These are phyloP conservation scores for Triplophysa dalaica DNA, from an alignment of 2,113 vertebrate species.

Conservation along the genomic window DNA sequence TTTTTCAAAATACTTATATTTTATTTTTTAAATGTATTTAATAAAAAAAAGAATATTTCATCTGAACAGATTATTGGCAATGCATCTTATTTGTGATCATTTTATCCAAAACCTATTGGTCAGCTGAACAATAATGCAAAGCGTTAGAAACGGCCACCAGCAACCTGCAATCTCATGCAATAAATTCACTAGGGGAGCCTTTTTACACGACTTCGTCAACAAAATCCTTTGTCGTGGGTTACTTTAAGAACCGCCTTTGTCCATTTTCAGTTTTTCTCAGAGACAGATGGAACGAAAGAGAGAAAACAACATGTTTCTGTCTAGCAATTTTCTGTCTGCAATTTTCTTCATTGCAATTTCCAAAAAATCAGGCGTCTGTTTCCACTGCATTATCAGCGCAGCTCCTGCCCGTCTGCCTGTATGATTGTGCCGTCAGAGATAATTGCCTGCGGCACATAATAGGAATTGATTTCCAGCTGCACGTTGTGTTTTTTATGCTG, in stretches of 20 bases:
- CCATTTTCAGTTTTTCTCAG: slow-evolving; percentile 25
- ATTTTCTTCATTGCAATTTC: background rate
- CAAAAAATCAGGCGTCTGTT: slow-evolving; percentile 1
- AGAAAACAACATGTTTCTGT: background rate
- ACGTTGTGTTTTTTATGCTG: background rate
- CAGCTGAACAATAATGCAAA: background rate
- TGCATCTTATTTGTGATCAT: background rate
- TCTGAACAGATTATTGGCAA: background rate
- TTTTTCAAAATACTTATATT: background rate
- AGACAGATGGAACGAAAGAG: background rate
- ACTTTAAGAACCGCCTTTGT: slow-evolving; percentile 21
- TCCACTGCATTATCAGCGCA: background rate
- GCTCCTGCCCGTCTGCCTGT: background rate
- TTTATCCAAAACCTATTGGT: background rate
- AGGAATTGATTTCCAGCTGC: slow-evolving; percentile 28
- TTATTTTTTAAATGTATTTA: too few relatives aligned
- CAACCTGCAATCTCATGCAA: too few relatives aligned
- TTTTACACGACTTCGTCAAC: background rate
- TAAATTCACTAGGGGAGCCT: too few relatives aligned
- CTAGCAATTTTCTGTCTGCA: background rate
- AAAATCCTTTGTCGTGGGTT: slow-evolving; percentile 15
- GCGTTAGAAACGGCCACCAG: background rate
- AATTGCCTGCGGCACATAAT: slow-evolving; percentile 41
- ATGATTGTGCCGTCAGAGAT: background rate
- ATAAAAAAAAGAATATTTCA: too few relatives aligned